A percentile compares a stretch with the other conserved stretches of the same genome.
These are phyloP conservation scores for Artemia sinica DNA, from an alignment of 2,888 invertebrate genomes.

Conservation along the genomic window DNA sequence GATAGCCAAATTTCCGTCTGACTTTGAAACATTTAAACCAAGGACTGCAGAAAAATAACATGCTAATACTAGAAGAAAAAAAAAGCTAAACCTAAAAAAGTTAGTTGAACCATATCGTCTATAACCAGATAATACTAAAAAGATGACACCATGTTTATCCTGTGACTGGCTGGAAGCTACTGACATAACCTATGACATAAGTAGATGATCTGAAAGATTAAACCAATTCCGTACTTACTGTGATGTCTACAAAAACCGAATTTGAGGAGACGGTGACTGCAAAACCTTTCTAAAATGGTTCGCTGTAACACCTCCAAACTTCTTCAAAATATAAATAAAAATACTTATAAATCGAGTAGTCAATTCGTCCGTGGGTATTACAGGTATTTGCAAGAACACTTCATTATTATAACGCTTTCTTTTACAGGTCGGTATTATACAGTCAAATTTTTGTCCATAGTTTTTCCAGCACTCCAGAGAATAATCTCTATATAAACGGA, in stretches of 20 bases:
- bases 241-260: slow-evolving; percentile 10
- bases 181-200: too few relatives aligned
- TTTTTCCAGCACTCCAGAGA: slow-evolving; percentile 4
- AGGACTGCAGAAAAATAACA: too few relatives aligned
- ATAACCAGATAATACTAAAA: too few relatives aligned
- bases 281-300: not conserved
- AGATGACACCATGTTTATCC: too few relatives aligned
- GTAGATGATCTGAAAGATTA: too few relatives aligned
- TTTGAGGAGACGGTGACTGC: slow-evolving; percentile 7
- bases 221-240: not conserved
- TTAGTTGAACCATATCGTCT: too few relatives aligned
- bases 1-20: too few relatives aligned
- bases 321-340: not conserved
- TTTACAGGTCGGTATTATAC: not conserved
- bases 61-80: too few relatives aligned
- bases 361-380: not conserved
- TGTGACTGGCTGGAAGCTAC: too few relatives aligned
- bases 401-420: not conserved
- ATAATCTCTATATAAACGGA: slow-evolving; percentile 9
- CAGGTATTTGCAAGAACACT: not conserved
- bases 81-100: too few relatives aligned
- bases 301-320: not conserved
- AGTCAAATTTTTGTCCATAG: slow-evolving; percentile 8
- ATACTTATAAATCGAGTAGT: not conserved
- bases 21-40: too few relatives aligned